Percentiles rank a stretch among this genome's conserved stretches.
Conservation (phyloP, 2,797 vertebrate genomes). For the Odontamblyopus lacepedii region DNA sequence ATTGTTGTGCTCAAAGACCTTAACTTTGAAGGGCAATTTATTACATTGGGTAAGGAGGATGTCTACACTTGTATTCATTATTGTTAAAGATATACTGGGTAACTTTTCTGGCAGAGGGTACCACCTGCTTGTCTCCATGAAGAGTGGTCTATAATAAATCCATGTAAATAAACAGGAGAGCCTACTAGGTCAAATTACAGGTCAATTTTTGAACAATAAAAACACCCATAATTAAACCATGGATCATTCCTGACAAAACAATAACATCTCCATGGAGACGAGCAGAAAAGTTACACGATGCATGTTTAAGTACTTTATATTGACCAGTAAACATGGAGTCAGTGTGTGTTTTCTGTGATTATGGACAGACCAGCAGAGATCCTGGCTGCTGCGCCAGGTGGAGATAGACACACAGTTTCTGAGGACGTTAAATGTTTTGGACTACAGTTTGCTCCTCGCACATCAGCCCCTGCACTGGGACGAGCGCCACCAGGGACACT, state of each 20-base stretch:
- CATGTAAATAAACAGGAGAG: not conserved
- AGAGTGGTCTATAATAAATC: no score
- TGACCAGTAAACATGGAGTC: not conserved
- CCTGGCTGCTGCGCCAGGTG: conserved; percentile 85
- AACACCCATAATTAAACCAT: not conserved
- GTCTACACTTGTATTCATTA: not conserved
- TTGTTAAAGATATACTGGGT: not conserved
- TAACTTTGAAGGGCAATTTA: conserved; percentile 84
- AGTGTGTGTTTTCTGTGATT: conserved; percentile 7
- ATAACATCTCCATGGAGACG: not conserved
- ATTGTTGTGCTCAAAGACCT: conserved; percentile 89
- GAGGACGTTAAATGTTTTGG: conserved; percentile 80
- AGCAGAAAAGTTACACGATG: not conserved
- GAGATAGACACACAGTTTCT: conserved; percentile 86
- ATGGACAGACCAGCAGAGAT: conserved; percentile 77
- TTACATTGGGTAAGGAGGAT: conserved; percentile 77
- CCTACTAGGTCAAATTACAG: not conserved
- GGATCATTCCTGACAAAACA: not conserved
- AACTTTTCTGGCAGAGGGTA: not conserved
- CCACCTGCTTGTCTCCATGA: not conserved
- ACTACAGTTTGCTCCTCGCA: conserved; percentile 89
- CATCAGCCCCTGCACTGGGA: conserved; percentile 82
- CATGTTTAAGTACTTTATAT: not conserved
- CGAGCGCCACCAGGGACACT: conserved; percentile 70
- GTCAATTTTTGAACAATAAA: not conserved